Conservation (phyloP, 2,797 vertebrate species). For the Hylomyscus alleni region DNA sequence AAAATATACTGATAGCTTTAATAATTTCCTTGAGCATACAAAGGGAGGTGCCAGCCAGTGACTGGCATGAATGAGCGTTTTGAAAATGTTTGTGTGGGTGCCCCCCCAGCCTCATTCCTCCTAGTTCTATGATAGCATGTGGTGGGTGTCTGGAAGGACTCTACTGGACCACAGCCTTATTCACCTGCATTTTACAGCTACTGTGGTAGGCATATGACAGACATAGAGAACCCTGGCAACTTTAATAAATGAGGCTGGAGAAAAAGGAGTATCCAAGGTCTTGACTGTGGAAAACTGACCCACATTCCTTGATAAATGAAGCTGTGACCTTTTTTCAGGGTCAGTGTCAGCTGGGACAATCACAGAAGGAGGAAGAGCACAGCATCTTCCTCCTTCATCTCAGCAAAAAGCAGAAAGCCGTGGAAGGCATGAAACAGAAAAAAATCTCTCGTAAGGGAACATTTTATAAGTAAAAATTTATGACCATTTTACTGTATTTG, state of each 20-base stretch:
- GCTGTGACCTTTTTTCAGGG: fast-evolving
- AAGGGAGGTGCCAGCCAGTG: neutral
- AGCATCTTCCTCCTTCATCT: too few relatives aligned
- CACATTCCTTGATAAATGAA: neutral
- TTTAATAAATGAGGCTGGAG: fast-evolving
- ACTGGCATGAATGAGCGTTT: fast-evolving
- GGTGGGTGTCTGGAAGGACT: neutral
- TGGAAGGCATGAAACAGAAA: neutral
- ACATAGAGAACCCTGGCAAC: neutral
- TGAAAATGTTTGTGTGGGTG: fast-evolving
- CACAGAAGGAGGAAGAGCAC: neutral
- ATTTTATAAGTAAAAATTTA: conserved; percentile 3
- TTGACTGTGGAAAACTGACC: fast-evolving
- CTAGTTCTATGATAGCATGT: neutral
- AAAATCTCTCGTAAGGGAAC: neutral
- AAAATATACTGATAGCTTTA: neutral
- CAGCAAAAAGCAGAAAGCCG: neutral
- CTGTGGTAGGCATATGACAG: neutral
- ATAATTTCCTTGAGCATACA: neutral
- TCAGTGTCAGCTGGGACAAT: neutral
- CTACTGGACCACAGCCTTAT: fast-evolving
- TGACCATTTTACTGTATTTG: conserved; percentile 32
- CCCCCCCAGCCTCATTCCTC: fast-evolving
- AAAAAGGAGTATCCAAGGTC: too few relatives aligned
- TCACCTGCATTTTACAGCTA: neutral